These are phyloP conservation scores for Artemia sp. DNA, from an alignment of 2,888 invertebrate species.

Conservation along the genomic window DNA sequence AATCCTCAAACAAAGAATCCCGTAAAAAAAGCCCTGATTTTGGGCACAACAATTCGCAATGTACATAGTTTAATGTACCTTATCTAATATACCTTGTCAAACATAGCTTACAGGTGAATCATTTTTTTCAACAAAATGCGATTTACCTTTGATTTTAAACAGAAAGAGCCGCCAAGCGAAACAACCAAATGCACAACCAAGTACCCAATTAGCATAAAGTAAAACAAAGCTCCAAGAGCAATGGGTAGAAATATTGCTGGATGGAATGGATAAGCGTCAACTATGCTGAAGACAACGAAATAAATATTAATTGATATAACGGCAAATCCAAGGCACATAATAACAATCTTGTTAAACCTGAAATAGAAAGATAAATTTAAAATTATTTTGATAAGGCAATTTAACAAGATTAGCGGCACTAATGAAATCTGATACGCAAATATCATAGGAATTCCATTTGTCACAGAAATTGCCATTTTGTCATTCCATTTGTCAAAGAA, in stretches of 20 bases:
- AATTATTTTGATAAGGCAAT: neutral
- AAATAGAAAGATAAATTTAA: constrained; percentile 30
- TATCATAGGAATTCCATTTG: no score
- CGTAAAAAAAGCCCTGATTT: constrained; percentile 15
- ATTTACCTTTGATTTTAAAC: constrained; percentile 27
- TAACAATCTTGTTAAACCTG: constrained; percentile 48
- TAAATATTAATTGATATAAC: constrained; percentile 63
- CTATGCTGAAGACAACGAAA: constrained; percentile 49
- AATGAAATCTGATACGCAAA: neutral
- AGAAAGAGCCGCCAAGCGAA: constrained; percentile 41
- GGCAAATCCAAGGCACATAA: constrained; percentile 41
- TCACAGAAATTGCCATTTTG: no score
- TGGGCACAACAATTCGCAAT: neutral
- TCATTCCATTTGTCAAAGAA: neutral
- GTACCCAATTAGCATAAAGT: constrained; percentile 54
- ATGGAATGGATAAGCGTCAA: constrained; percentile 32
- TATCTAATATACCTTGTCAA: neutral
- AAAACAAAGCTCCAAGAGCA: constrained; percentile 44
- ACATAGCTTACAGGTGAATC: no score
- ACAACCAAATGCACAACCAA: constrained; percentile 52
- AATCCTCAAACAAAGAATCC: no score
- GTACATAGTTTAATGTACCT: no score
- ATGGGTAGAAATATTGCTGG: constrained; percentile 35
- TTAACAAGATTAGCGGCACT: neutral
- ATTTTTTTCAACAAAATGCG: neutral